Conservation (phyloP, 2,888 invertebrate species). For the Caenorhabditis virilis region DNA sequence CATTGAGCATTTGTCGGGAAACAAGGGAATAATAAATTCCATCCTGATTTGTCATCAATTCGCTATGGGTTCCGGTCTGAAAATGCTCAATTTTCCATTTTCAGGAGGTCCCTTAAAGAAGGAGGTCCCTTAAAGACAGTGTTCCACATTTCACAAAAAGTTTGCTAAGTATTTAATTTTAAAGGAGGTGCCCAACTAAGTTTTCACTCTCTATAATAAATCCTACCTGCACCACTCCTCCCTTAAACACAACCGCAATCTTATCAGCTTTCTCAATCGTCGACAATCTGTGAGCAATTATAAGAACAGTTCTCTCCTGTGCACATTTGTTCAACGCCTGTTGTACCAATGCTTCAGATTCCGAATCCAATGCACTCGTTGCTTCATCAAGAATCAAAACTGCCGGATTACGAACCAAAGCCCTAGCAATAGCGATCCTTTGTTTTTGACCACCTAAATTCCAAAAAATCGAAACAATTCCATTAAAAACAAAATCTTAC, state of each 20-base stretch:
- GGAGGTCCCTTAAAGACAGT: no score
- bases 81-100: no score
- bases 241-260: constrained; percentile 67
- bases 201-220: no score
- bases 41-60: constrained; percentile 74
- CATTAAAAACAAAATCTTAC: no score
- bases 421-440: constrained; percentile 71
- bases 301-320: constrained; percentile 69
- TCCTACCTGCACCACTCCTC: constrained; percentile 62
- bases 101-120: no score
- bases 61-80: constrained; percentile 76
- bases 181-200: no score
- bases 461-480: constrained; percentile 1
- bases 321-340: constrained; percentile 55
- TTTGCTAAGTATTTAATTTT: no score
- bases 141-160: no score
- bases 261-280: constrained; percentile 71
- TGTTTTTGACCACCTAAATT: constrained; percentile 70
- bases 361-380: constrained; percentile 55
- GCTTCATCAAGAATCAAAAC: constrained; percentile 59
- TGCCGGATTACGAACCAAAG: constrained; percentile 43
- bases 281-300: constrained; percentile 72
- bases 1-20: constrained; percentile 23
- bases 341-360: constrained; percentile 56
- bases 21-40: constrained; percentile 75